A percentile compares a stretch with the other conserved stretches of the same genome.
Conservation (phyloP, 2,888 invertebrate genomes). For the Drosophila trichaetosa region DNA sequence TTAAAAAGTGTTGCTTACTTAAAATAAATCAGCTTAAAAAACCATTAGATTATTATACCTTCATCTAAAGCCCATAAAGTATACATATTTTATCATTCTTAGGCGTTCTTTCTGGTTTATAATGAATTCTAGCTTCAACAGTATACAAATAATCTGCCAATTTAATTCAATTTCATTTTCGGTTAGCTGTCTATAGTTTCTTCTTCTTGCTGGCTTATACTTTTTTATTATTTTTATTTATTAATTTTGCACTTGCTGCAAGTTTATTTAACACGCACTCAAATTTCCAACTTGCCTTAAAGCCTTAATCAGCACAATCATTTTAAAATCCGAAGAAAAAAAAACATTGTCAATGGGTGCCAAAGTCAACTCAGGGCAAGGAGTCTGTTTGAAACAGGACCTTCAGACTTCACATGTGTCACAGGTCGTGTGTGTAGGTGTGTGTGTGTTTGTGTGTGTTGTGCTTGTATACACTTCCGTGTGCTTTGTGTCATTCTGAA, state of each 20-base stretch:
- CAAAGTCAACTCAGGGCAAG: slow-evolving; percentile 10
- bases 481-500: slow-evolving; percentile 60
- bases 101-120: not conserved
- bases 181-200: not conserved
- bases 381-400: not conserved
- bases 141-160: not conserved
- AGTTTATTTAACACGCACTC: not conserved
- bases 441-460: not conserved
- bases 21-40: not conserved
- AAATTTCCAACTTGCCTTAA: not conserved
- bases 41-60: not conserved
- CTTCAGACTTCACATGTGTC: not conserved
- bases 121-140: not conserved
- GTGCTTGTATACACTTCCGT: slow-evolving; percentile 56
- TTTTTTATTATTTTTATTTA: not conserved
- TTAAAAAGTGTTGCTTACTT: not conserved
- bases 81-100: not conserved
- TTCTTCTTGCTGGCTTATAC: not conserved
- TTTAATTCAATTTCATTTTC: not conserved
- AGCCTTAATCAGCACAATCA: not conserved
- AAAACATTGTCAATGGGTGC: not conserved
- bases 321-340: slow-evolving; percentile 7
- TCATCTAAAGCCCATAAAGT: not conserved
- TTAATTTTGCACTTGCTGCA: not conserved
- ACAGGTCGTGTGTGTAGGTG: not conserved